A percentile compares a stretch with the other conserved stretches of the same genome.
Evolutionary conservation across 2,888 invertebrate species (phyloP).

Genomic region (Adineta ricciae): DNA sequence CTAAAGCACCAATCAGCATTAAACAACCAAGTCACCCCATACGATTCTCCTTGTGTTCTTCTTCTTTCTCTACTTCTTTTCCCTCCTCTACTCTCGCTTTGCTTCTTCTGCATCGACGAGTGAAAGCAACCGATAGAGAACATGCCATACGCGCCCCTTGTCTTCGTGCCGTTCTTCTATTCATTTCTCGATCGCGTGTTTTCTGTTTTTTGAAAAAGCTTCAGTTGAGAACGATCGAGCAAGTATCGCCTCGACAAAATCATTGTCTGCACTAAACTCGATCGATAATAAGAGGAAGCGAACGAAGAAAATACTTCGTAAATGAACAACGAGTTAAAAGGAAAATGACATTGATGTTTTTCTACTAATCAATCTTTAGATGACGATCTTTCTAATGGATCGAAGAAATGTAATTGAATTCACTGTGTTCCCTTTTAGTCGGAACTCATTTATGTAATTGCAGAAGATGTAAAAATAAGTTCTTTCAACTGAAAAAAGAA

Average conservation of each 20-base stretch:
- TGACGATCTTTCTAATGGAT: neutral
- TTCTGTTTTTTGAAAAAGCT: neutral
- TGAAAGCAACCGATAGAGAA: neutral
- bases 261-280: neutral
- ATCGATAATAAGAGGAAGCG: neutral
- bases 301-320: neutral
- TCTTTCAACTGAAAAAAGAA: too few relatives aligned
- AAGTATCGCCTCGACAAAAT: neutral
- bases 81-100: neutral
- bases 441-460: neutral
- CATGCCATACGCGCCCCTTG: neutral
- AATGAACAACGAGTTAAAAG: neutral
- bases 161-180: neutral
- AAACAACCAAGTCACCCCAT: conserved; percentile 1
- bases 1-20: neutral
- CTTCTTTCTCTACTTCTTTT: neutral
- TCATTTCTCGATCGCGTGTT: neutral
- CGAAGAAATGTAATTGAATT: neutral
- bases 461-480: neutral
- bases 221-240: neutral
- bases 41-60: neutral
- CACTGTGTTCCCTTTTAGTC: neutral
- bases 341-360: neutral
- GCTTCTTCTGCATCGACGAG: neutral
- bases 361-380: neutral